phyloP scores from a whole-genome alignment of 2,888 invertebrate genomes.

The Protonemura montana region DNA sequence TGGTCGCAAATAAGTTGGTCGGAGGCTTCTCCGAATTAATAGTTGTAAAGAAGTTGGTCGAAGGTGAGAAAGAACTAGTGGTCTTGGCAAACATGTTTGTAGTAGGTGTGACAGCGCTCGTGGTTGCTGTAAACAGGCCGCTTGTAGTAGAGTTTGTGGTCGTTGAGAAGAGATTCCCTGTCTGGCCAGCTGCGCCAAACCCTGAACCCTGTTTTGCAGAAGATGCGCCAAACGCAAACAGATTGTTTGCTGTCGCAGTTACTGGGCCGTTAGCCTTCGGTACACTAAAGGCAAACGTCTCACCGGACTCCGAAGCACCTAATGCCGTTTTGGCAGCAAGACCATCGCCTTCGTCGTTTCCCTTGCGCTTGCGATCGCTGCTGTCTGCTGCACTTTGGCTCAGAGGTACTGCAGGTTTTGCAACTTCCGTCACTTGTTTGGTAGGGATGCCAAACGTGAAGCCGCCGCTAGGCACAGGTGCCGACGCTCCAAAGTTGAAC shows the following conservation, averaged over 20 bases:
- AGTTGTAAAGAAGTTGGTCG: neutral
- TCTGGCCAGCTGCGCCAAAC: neutral
- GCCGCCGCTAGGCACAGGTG: slow-evolving; percentile 42
- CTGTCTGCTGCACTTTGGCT: too few species aligned
- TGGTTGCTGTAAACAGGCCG: neutral
- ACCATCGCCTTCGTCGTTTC: neutral
- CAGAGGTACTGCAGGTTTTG: neutral
- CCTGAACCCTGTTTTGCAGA: neutral
- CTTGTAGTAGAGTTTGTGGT: neutral
- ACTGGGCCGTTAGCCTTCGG: neutral
- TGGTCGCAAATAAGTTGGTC: neutral
- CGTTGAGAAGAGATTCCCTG: neutral
- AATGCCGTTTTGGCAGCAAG: neutral
- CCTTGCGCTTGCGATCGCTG: neutral
- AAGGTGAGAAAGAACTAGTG: neutral
- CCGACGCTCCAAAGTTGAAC: slow-evolving; percentile 55
- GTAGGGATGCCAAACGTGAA: slow-evolving; percentile 9
- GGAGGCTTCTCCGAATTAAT: neutral
- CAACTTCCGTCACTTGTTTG: neutral
- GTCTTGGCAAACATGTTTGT: neutral
- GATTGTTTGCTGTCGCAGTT: neutral
- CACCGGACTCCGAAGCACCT: neutral
- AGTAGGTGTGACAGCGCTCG: neutral
- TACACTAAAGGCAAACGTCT: too few species aligned
- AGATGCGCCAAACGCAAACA: neutral